Base-by-base conservation (phyloP, 53 echinoderm and acorn worm genomes). In the Antedon mediterranea region DNA sequence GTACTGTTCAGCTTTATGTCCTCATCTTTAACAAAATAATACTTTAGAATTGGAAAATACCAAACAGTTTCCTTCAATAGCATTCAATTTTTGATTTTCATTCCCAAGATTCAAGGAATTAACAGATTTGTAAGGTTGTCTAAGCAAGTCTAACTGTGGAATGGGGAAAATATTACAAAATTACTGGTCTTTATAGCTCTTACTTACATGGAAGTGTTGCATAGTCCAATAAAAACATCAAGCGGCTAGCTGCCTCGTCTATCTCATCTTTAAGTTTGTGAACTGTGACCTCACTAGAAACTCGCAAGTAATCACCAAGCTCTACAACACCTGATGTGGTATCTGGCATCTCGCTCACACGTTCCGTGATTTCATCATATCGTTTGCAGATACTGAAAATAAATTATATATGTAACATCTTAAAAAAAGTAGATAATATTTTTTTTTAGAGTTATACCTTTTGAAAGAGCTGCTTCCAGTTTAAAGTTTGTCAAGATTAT, bases 1-100 rank as follows among this genome's bases (percentile, higher is more conserved):
- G 98, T 98, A 82, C 98, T 98, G 85, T 98, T 98, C 78, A 91
- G 84, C 29, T 98, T 98, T 75, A 98, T 98, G 74, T 98, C 98
- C 80, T 98, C 98, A 88, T 88, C 98, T 97, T 71, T 29, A 20
- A 20, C n/a, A 70, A 74, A 43, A 23, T 0, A 75, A 31, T 5
- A 29, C 15, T 74, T 26, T 8, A 41, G 78, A 78, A 78, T 18
- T 43, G 42, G 43, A 14, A 30, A 30, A 32, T 15, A 37, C 4
- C 4, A 37, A 37, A 37, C 37, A 37, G 37, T 37, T 37, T 6
- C 11, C 37, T 37, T n/a, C n/a, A n/a, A n/a, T n/a, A n/a, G n/a
- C n/a, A n/a, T n/a, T n/a, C n/a, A n/a, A n/a, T n/a, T n/a, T n/a
- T n/a, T n/a, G n/a, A n/a, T n/a, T n/a, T n/a, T n/a, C n/a, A n/a